phyloP scores from a whole-genome alignment of 1,140 invertebrate species.

The Himalopsyche phryganea region DNA sequence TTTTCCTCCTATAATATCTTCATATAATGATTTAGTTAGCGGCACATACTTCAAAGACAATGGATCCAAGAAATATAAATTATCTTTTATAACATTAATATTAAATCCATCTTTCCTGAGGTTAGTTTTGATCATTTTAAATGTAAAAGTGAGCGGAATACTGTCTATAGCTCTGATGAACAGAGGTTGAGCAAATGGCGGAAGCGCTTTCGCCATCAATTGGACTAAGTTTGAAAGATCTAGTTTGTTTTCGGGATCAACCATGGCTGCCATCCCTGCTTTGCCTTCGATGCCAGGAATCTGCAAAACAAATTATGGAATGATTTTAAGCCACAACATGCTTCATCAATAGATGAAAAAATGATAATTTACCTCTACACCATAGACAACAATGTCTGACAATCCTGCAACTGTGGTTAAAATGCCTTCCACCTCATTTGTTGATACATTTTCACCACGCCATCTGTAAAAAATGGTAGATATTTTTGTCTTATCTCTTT shows the following conservation, averaged over 20 bases:
- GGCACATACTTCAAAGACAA: slow-evolving; percentile 61
- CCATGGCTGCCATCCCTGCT: slow-evolving; percentile 81
- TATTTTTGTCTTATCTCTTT: too few species aligned
- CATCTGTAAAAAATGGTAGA: slow-evolving; percentile 66
- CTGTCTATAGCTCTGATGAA: slow-evolving; percentile 80
- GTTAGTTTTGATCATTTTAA: slow-evolving; percentile 85
- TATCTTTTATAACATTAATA: slow-evolving; percentile 60
- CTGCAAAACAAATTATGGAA: slow-evolving; percentile 44
- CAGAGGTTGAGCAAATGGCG: slow-evolving; percentile 81
- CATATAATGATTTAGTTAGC: slow-evolving; percentile 64
- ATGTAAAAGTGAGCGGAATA: slow-evolving; percentile 85
- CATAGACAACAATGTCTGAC: slow-evolving; percentile 76
- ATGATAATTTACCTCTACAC: slow-evolving; percentile 84
- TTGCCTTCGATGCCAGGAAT: slow-evolving; percentile 81
- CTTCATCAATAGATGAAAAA: too few species aligned
- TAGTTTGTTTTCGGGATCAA: slow-evolving; percentile 14
- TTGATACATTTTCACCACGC: slow-evolving; percentile 95
- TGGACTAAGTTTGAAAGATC: slow-evolving; percentile 56
- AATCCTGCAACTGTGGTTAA: slow-evolving; percentile 77
- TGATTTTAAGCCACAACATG: too few species aligned
- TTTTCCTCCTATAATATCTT: slow-evolving; percentile 59
- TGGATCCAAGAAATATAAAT: slow-evolving; percentile 68
- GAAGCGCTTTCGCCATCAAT: slow-evolving; percentile 66
- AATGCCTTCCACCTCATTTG: slow-evolving; percentile 91
- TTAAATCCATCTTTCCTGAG: slow-evolving; percentile 79